Evolutionary conservation across 2,888 invertebrate species (phyloP).

Genomic region (Agrochola litura): DNA sequence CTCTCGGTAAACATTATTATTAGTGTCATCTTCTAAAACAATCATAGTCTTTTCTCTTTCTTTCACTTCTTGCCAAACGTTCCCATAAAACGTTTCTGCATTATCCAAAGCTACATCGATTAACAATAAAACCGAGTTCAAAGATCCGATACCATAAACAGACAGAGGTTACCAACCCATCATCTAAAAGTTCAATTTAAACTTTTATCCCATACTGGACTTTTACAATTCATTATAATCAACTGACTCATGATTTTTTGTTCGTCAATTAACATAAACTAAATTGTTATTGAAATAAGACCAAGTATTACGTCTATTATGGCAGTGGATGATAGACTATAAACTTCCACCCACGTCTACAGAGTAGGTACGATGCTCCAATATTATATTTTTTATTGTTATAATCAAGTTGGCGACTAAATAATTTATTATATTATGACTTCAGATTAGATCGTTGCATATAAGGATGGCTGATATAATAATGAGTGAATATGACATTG

Average conservation of each 20-base stretch:
- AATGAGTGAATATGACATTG: slow-evolving; percentile 42
- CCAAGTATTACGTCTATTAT: slow-evolving; percentile 40
- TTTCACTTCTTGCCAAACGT: neutral
- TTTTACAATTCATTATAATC: slow-evolving; percentile 51
- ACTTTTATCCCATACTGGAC: slow-evolving; percentile 47
- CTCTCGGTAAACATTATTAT: neutral
- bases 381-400: slow-evolving; percentile 54
- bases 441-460: slow-evolving; percentile 48
- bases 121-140: slow-evolving; percentile 53
- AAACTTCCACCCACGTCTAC: slow-evolving; percentile 45
- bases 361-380: slow-evolving; percentile 58
- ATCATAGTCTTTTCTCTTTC: neutral
- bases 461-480: slow-evolving; percentile 35
- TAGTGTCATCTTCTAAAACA: neutral
- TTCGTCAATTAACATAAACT: slow-evolving; percentile 50
- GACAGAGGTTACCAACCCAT: slow-evolving; percentile 50
- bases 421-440: slow-evolving; percentile 54
- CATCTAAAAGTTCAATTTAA: slow-evolving; percentile 32
- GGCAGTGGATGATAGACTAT: slow-evolving; percentile 35
- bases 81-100: slow-evolving; percentile 5
- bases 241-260: slow-evolving; percentile 53
- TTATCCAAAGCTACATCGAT: slow-evolving; percentile 23
- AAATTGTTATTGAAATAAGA: slow-evolving; percentile 53
- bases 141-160: slow-evolving; percentile 47
- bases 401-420: slow-evolving; percentile 40